Conservation (phyloP, 2,888 invertebrate species). For the Tachina lurida region DNA sequence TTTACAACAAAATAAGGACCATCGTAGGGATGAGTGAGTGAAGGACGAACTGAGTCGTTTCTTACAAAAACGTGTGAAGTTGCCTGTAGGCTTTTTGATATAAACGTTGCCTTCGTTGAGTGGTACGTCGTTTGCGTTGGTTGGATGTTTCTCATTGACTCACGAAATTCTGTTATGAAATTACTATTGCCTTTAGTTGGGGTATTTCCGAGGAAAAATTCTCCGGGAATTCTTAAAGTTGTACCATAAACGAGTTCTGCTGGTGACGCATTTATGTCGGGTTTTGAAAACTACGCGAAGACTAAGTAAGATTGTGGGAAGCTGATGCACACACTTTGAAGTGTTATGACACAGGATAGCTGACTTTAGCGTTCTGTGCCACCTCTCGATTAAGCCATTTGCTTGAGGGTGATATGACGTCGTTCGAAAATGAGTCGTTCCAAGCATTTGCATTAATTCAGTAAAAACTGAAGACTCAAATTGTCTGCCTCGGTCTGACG, state of each 20-base stretch:
- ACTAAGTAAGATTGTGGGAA: constrained; percentile 34
- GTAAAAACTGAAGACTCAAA: constrained; percentile 38
- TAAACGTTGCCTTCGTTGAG: too few relatives aligned
- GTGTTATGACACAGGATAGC: constrained; percentile 25
- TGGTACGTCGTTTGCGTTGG: too few relatives aligned
- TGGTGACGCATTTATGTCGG: constrained; percentile 34
- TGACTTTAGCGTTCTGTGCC: constrained; percentile 36
- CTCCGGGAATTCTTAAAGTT: constrained; percentile 39
- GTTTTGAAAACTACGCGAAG: constrained; percentile 37
- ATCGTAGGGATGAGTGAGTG: constrained; percentile 59
- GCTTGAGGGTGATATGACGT: constrained; percentile 38
- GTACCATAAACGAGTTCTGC: constrained; percentile 50
- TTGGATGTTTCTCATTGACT: too few relatives aligned
- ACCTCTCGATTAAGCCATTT: constrained; percentile 50
- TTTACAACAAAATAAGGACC: constrained; percentile 52
- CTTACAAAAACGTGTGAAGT: constrained; percentile 50
- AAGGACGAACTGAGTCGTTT: constrained; percentile 47
- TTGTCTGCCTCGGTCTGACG: constrained; percentile 9
- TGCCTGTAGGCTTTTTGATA: too few relatives aligned
- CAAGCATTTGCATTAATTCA: neutral
- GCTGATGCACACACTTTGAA: constrained; percentile 20
- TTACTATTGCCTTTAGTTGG: too few relatives aligned
- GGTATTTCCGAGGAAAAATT: constrained; percentile 15
- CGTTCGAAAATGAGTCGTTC: too few relatives aligned
- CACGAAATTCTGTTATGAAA: too few relatives aligned